Percentiles rank a stretch among this genome's conserved stretches.
Conservation (phyloP, 2,113 vertebrate species). For the Cavia porcellus region DNA sequence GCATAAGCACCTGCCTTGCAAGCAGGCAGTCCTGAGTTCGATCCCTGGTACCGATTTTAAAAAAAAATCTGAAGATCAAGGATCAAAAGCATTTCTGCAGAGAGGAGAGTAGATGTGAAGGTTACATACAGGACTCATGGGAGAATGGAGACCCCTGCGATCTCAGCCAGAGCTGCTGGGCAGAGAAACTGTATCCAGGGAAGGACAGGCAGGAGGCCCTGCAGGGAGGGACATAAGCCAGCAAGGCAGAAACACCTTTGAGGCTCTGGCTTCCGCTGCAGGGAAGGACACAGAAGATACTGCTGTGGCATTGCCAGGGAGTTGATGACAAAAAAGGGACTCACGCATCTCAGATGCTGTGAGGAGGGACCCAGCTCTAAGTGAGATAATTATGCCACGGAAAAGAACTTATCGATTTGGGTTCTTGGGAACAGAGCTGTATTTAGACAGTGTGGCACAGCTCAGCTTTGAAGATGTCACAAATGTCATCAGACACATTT, state of each 20-base stretch:
- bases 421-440: background rate
- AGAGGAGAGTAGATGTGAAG: background rate
- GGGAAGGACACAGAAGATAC: no score
- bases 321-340: background rate
- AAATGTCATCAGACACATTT: background rate
- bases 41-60: no score
- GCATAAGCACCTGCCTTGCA: no score
- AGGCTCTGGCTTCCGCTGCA: background rate
- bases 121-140: rapidly evolving
- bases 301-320: no score
- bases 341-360: background rate
- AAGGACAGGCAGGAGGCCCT: no score
- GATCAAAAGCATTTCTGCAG: background rate
- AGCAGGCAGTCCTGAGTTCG: no score
- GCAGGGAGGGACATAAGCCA: rapidly evolving
- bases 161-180: background rate
- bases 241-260: background rate
- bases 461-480: background rate
- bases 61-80: background rate
- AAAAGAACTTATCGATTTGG: background rate
- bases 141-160: background rate
- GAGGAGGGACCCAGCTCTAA: no score
- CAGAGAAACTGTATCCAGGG: no score
- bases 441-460: background rate
- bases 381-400: background rate